phyloP scores from a whole-genome alignment of 2,797 vertebrate genomes.

The Coreius guichenoti region DNA sequence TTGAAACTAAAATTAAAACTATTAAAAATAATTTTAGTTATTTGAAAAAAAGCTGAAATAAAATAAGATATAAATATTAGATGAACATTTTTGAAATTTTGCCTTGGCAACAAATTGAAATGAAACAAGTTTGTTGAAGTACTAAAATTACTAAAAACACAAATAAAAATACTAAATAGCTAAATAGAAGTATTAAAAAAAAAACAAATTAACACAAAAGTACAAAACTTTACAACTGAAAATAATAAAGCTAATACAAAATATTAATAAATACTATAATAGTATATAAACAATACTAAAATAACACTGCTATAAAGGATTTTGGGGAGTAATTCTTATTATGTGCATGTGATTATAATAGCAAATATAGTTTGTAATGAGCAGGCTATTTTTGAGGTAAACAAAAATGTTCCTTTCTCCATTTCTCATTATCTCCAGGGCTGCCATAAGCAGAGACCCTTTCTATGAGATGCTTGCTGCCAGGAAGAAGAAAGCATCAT shows the following conservation, averaged over 20 bases:
- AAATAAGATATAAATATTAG: too few species aligned
- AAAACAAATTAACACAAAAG: neutral
- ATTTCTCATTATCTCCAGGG: conserved; percentile 73
- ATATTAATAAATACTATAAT: neutral
- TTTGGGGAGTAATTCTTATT: neutral
- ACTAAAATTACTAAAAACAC: too few species aligned
- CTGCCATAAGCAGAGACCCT: conserved; percentile 96
- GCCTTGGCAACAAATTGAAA: too few species aligned
- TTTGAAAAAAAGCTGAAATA: neutral
- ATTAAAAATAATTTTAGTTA: too few species aligned
- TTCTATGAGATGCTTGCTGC: conserved; percentile 98
- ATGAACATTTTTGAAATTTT: too few species aligned
- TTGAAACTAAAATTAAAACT: neutral
- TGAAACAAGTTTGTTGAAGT: too few species aligned
- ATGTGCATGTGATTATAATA: neutral
- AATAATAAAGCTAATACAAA: neutral
- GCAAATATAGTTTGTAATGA: neutral
- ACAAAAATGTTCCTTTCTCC: neutral
- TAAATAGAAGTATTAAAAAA: neutral
- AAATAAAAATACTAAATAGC: too few species aligned
- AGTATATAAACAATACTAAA: neutral
- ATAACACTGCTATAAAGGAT: neutral
- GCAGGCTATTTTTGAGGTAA: neutral
- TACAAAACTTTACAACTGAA: neutral
- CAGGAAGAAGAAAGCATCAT: conserved; percentile 96